A percentile compares a stretch with the other conserved stretches of the same genome.
Conservation (phyloP, 2,888 invertebrate genomes). For the Flabesymbios commensalis region DNA sequence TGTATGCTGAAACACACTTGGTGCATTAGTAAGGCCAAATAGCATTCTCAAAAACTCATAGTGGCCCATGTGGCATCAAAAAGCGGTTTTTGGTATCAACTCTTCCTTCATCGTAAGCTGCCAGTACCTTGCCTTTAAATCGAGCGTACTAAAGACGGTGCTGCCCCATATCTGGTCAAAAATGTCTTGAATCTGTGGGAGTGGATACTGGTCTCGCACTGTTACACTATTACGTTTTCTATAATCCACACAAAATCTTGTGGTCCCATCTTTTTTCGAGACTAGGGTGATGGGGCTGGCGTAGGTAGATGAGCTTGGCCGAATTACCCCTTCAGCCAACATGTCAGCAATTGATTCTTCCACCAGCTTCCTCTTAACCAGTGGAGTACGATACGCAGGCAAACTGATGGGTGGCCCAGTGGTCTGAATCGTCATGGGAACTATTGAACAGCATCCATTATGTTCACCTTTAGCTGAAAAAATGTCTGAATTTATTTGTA, state of each 20-base stretch:
- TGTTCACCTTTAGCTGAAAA: too few species aligned
- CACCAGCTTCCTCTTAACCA: too few species aligned
- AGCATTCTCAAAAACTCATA: slow-evolving; percentile 1
- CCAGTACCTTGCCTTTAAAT: slow-evolving; percentile 1
- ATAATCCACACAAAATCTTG: slow-evolving; percentile 27
- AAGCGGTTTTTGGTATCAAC: slow-evolving; percentile 1
- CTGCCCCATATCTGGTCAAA: neutral
- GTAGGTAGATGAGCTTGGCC: too few species aligned
- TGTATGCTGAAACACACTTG: neutral
- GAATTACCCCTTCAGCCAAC: too few species aligned
- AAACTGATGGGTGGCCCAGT: too few species aligned
- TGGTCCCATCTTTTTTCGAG: too few species aligned
- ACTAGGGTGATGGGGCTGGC: too few species aligned
- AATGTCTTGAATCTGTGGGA: slow-evolving; percentile 7
- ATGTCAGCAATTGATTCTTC: too few species aligned
- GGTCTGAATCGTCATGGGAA: too few species aligned
- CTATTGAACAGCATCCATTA: too few species aligned
- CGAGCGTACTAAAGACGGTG: slow-evolving; percentile 2
- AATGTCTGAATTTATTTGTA: too few species aligned
- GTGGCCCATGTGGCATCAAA: slow-evolving; percentile 2
- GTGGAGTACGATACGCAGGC: too few species aligned
- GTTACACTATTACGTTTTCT: slow-evolving; percentile 15
- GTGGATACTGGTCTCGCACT: slow-evolving; percentile 14
- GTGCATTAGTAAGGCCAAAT: slow-evolving; percentile 6
- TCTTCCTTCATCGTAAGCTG: slow-evolving; percentile 2